Conservation (phyloP, 1,140 invertebrate species). For the Cotesia vestalis region DNA sequence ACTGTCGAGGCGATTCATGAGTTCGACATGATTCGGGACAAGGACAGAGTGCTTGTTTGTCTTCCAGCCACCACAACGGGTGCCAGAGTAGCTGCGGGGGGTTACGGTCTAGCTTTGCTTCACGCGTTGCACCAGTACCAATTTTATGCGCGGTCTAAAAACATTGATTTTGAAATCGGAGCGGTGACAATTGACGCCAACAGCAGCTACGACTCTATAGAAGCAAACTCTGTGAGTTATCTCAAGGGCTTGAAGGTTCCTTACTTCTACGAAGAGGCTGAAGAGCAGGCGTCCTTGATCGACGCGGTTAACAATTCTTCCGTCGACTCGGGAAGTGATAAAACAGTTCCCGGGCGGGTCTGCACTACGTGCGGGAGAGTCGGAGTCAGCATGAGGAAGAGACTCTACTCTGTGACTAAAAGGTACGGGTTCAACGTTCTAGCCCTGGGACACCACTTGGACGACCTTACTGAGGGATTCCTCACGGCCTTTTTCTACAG, state of each 20-base stretch:
- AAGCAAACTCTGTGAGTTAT: slow-evolving; percentile 71
- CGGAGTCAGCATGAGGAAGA: slow-evolving; percentile 64
- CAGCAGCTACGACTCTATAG: slow-evolving; percentile 72
- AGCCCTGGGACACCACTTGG: slow-evolving; percentile 86
- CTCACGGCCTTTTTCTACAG: slow-evolving; percentile 84
- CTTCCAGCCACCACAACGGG: slow-evolving; percentile 67
- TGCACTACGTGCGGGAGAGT: slow-evolving; percentile 72
- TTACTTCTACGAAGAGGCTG: slow-evolving; percentile 75
- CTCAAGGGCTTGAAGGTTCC: slow-evolving; percentile 73
- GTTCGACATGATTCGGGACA: slow-evolving; percentile 85
- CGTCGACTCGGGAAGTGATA: neutral
- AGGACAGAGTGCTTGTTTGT: slow-evolving; percentile 85
- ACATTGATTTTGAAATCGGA: slow-evolving; percentile 79
- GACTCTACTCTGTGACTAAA: slow-evolving; percentile 80
- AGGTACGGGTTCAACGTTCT: slow-evolving; percentile 84
- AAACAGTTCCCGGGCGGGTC: slow-evolving; percentile 43
- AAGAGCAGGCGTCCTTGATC: slow-evolving; percentile 38
- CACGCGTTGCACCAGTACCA: slow-evolving; percentile 88
- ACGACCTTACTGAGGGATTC: slow-evolving; percentile 86
- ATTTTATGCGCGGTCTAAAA: slow-evolving; percentile 78
- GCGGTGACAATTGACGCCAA: slow-evolving; percentile 79
- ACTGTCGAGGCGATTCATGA: slow-evolving; percentile 83
- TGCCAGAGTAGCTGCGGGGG: slow-evolving; percentile 67
- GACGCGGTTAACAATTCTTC: neutral
- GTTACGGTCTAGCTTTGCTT: slow-evolving; percentile 82